These are phyloP conservation scores for Saturnia japonica DNA, from an alignment of 2,888 invertebrate genomes.

Conservation along the genomic window DNA sequence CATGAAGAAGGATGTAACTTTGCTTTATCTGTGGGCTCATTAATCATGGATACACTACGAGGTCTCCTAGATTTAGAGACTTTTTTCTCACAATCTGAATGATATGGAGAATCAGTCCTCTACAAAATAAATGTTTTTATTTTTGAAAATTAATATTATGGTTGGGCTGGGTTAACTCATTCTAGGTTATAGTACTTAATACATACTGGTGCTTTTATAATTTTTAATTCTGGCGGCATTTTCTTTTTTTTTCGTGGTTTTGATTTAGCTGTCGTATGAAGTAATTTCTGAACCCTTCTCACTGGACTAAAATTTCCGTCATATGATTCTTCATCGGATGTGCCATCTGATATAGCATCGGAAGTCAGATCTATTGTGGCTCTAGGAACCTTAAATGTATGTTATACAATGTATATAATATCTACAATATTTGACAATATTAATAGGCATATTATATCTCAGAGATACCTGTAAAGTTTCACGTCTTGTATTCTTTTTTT, in stretches of 20 bases:
- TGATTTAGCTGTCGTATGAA: slow-evolving; percentile 60
- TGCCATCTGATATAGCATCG: slow-evolving; percentile 85
- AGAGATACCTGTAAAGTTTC: slow-evolving; percentile 81
- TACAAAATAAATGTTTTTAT: slow-evolving; percentile 38
- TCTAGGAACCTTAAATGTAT: slow-evolving; percentile 74
- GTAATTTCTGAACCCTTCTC: slow-evolving; percentile 67
- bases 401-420: slow-evolving; percentile 28
- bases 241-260: slow-evolving; percentile 75
- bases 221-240: slow-evolving; percentile 80
- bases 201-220: slow-evolving; percentile 69
- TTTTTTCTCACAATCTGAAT: slow-evolving; percentile 72
- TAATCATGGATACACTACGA: slow-evolving; percentile 75
- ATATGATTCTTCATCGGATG: slow-evolving; percentile 83
- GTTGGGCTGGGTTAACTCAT: neutral
- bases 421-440: neutral
- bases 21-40: slow-evolving; percentile 64
- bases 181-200: slow-evolving; percentile 24
- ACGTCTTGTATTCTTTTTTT: slow-evolving; percentile 73
- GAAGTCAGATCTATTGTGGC: slow-evolving; percentile 84
- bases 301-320: slow-evolving; percentile 74
- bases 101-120: slow-evolving; percentile 76
- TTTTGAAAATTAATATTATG: neutral
- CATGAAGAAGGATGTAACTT: slow-evolving; percentile 74
- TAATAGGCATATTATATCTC: neutral
- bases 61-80: slow-evolving; percentile 61